Conservation (phyloP, 1,140 invertebrate species). For the Hycleus cichorii region DNA sequence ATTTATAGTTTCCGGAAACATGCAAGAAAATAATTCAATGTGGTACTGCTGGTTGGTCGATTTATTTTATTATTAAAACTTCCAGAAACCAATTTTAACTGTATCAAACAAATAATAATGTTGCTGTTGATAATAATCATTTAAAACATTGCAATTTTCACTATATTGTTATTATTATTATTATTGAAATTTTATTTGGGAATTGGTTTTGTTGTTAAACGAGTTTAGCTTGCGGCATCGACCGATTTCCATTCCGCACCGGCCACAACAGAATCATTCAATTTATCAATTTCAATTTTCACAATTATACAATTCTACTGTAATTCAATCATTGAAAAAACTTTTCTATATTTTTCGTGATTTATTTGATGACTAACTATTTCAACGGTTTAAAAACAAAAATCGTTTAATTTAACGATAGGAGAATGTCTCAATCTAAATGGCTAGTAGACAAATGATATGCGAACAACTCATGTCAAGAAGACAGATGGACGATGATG, state of each 20-base stretch:
- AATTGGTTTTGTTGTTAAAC: no score
- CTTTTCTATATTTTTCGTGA: no score
- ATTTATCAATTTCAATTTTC: constrained; percentile 32
- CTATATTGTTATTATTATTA: no score
- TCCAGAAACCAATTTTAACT: no score
- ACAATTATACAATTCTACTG: constrained; percentile 18
- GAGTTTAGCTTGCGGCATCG: constrained; percentile 4
- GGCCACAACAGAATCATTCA: constrained; percentile 15
- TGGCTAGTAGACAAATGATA: constrained; percentile 7
- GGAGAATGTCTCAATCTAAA: constrained; percentile 10
- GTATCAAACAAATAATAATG: no score
- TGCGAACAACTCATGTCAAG: constrained; percentile 14
- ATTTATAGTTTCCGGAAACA: constrained; percentile 33
- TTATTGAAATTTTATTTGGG: no score
- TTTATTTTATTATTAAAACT: no score
- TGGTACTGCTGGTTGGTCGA: no score
- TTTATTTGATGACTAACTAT: no score
- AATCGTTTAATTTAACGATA: not conserved
- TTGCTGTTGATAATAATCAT: no score
- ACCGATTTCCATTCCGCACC: constrained; percentile 15
- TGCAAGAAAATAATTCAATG: constrained; percentile 8
- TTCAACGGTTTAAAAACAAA: not conserved
- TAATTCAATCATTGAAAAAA: no score
- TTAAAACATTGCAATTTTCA: no score
- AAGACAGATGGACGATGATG: constrained; percentile 5